A percentile compares a stretch with the other conserved stretches of the same genome.
These are phyloP conservation scores for Bombus superbus DNA, from an alignment of 1,140 invertebrate species.

Conservation along the genomic window DNA sequence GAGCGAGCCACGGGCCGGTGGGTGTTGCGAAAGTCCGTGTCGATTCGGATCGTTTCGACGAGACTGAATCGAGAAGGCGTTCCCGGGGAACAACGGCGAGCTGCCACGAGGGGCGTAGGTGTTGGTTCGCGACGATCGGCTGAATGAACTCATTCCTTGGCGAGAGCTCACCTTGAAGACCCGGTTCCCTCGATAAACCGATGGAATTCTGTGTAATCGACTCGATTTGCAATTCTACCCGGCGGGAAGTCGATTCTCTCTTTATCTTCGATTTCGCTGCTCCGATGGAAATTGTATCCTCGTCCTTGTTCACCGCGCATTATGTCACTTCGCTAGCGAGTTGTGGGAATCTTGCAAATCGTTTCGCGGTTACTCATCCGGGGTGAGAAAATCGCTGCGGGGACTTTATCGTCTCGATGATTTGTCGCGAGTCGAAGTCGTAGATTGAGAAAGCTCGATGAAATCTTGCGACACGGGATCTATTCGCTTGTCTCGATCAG, in stretches of 20 bases:
- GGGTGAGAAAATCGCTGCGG: constrained; percentile 15
- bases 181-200: constrained; percentile 41
- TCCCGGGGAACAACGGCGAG: background rate
- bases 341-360: constrained; percentile 22
- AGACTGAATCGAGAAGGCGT: constrained; percentile 44
- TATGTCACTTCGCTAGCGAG: constrained; percentile 12
- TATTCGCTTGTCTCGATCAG: too few relatives aligned
- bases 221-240: constrained; percentile 55
- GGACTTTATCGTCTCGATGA: background rate
- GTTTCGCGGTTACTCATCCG: constrained; percentile 7
- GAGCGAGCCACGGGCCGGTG: background rate
- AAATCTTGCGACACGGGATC: background rate
- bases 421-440: background rate
- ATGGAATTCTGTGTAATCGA: constrained; percentile 57
- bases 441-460: background rate
- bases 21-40: constrained; percentile 34
- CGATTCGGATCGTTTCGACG: constrained; percentile 37
- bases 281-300: constrained; percentile 40
- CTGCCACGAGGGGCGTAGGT: constrained; percentile 50
- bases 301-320: constrained; percentile 20
- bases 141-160: constrained; percentile 40
- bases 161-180: constrained; percentile 35
- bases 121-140: constrained; percentile 18
- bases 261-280: constrained; percentile 46
- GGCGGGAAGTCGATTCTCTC: constrained; percentile 45